Conservation (phyloP, 30 jellyfish, hydroid and myxozoan species). For the Aurelia sp. region DNA sequence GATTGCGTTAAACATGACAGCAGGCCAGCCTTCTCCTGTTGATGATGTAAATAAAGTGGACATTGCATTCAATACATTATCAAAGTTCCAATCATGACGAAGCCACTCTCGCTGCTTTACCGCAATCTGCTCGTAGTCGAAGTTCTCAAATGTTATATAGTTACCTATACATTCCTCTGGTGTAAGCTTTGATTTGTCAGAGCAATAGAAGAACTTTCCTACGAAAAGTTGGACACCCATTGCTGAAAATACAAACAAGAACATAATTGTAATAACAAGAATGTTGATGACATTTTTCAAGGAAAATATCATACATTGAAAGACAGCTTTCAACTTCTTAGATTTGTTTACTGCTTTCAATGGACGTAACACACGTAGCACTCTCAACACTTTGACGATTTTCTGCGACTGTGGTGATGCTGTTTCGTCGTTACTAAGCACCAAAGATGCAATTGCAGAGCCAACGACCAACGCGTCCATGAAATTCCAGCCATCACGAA, state of each 20-base stretch:
- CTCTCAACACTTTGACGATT: conserved; percentile 64
- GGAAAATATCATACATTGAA: conserved; percentile 96
- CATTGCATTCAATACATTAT: conserved; percentile 69
- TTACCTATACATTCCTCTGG: conserved; percentile 81
- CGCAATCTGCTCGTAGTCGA: conserved; percentile 54
- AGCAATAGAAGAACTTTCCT: conserved; percentile 75
- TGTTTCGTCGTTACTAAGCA: conserved; percentile 63
- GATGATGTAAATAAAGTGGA: conserved; percentile 80
- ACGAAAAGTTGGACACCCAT: conserved; percentile 94
- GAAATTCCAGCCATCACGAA: conserved; percentile 87
- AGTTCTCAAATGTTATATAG: conserved; percentile 42
- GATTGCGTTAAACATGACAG: conserved; percentile 80
- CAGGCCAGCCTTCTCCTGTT: conserved; percentile 93
- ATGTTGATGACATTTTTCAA: conserved; percentile 93
- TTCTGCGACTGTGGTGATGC: conserved; percentile 70
- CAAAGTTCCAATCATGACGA: conserved; percentile 69
- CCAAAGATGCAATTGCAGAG: conserved; percentile 81
- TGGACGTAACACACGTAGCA: conserved; percentile 65
- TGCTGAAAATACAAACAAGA: conserved; percentile 87
- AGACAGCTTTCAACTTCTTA: conserved; percentile 78
- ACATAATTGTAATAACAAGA: conserved; percentile 84
- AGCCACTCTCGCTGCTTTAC: conserved; percentile 65
- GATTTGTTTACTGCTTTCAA: conserved; percentile 68
- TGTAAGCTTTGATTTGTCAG: conserved; percentile 69
- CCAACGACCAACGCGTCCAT: conserved; percentile 86